Conservation (phyloP, 2,797 vertebrate genomes). For the Ciconia nigra region DNA sequence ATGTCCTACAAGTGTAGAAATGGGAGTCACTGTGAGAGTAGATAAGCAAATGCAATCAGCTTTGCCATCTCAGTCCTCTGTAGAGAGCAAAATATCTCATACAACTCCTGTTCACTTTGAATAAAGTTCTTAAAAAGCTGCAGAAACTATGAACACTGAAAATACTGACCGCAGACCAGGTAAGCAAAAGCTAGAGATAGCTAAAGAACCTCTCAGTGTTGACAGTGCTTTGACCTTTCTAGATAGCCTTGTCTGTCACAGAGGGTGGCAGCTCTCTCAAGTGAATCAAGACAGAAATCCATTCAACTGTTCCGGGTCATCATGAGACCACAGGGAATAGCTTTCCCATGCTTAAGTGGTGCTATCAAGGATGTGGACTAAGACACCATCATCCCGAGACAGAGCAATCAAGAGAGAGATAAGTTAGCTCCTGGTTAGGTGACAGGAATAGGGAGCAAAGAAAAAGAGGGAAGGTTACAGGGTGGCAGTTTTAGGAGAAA, state of each 20-base stretch:
- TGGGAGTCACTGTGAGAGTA: neutral
- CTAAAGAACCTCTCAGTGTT: neutral
- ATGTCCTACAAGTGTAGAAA: neutral
- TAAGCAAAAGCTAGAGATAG: neutral
- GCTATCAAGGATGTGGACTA: neutral
- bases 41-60: too few species aligned
- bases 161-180: neutral
- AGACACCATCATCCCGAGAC: neutral
- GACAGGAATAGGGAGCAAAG: neutral
- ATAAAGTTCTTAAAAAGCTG: neutral
- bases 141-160: neutral
- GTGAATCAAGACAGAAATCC: neutral
- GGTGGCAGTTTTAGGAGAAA: neutral
- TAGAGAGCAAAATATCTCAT: neutral
- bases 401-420: neutral
- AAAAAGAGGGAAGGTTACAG: neutral
- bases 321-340: rapidly evolving
- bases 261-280: neutral
- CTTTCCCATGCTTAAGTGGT: neutral
- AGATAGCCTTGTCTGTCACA: too few species aligned
- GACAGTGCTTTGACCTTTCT: neutral
- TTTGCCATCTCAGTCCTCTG: neutral
- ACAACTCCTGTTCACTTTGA: neutral
- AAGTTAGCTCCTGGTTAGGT: neutral
- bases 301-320: neutral